These are phyloP conservation scores for Schizaphis graminum DNA, from an alignment of 2,888 invertebrate species.

Conservation along the genomic window DNA sequence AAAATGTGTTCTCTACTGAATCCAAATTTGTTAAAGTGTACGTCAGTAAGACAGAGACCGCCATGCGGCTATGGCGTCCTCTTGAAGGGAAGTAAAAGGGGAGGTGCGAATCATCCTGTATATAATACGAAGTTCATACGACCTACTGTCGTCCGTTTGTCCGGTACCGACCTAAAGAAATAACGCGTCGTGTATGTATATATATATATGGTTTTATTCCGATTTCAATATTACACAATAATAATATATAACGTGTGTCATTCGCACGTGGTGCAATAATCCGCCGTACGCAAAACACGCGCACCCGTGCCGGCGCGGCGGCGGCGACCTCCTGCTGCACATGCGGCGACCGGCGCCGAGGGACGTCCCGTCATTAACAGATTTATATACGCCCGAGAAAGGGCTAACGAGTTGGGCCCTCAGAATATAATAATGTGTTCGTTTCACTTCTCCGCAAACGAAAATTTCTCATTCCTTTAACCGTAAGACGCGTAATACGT, in stretches of 20 bases:
- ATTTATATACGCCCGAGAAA: constrained; percentile 7
- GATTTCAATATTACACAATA: not conserved
- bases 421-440: not conserved
- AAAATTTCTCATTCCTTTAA: not conserved
- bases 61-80: too few relatives aligned
- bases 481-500: too few relatives aligned
- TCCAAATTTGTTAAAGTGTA: too few relatives aligned
- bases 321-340: constrained; percentile 2
- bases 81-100: too few relatives aligned
- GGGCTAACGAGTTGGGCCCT: not conserved
- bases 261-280: not conserved
- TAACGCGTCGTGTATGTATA: not conserved
- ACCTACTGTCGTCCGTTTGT: not conserved
- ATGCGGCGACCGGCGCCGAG: not conserved
- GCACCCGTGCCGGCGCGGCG: constrained; percentile 2
- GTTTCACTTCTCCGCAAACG: not conserved
- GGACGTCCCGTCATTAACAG: constrained; percentile 1
- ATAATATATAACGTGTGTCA: not conserved
- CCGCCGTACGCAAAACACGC: not conserved
- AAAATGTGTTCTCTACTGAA: too few relatives aligned
- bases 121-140: too few relatives aligned
- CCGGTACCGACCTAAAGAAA: not conserved
- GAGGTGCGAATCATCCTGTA: too few relatives aligned
- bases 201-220: not conserved
- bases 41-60: too few relatives aligned